Evolutionary conservation across 2,888 invertebrate species (phyloP).

Genomic region (Chymomyza caudatula): DNA sequence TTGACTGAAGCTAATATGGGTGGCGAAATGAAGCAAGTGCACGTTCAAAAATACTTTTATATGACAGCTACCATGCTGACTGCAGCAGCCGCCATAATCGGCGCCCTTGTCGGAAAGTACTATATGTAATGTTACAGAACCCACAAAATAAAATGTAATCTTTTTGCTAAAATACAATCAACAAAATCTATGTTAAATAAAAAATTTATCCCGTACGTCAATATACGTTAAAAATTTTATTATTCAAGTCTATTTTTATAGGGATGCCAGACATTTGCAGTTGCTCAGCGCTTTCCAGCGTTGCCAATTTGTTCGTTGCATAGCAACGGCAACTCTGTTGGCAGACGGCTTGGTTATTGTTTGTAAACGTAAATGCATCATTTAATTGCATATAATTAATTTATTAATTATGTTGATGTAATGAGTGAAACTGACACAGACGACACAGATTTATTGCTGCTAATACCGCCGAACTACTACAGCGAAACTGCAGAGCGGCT

Average conservation of each 20-base stretch:
- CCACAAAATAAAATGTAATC: not conserved
- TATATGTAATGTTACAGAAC: not conserved
- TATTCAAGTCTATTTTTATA: not conserved
- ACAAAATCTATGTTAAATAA: not conserved
- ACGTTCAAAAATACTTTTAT: not conserved
- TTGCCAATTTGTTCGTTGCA: not conserved
- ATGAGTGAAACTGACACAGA: conserved; percentile 82
- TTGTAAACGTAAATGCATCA: not conserved
- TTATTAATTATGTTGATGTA: conserved; percentile 31
- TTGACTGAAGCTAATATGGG: not conserved
- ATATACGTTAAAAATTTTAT: not conserved
- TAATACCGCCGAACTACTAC: conserved; percentile 88
- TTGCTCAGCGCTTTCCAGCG: not conserved
- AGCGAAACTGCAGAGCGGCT: conserved; percentile 79
- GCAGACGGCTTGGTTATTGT: not conserved
- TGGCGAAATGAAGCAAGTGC: not conserved
- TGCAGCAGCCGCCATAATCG: not conserved
- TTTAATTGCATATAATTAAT: not conserved
- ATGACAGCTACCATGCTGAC: not conserved
- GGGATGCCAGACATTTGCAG: not conserved
- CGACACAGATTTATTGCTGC: conserved; percentile 89
- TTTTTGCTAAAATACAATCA: not conserved
- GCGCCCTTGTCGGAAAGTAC: not conserved
- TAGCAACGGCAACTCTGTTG: not conserved
- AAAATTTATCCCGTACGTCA: too few relatives aligned